Evolutionary conservation across 2,113 vertebrate species (phyloP).

Genomic region (Calypte anna): DNA sequence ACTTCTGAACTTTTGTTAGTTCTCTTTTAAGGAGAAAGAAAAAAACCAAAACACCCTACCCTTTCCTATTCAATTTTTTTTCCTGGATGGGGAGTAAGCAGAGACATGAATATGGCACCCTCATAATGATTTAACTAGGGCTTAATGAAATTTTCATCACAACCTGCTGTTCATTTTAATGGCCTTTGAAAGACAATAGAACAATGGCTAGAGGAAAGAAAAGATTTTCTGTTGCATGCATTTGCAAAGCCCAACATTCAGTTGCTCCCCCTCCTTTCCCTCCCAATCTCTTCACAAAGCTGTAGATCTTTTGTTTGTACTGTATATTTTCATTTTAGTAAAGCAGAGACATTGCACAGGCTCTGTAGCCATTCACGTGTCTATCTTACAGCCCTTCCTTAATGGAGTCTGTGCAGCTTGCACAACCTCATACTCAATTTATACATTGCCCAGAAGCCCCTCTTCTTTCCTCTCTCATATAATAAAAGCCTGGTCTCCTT

Average conservation of each 20-base stretch:
- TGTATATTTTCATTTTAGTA: conserved; percentile 75
- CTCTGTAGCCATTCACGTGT: conserved; percentile 70
- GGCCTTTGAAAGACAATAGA: conserved; percentile 94
- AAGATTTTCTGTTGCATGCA: conserved; percentile 83
- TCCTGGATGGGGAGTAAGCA: conserved; percentile 69
- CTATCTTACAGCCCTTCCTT: conserved; percentile 76
- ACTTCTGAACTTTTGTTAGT: conserved; percentile 73
- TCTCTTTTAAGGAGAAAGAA: conserved; percentile 50
- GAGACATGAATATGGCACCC: conserved; percentile 88
- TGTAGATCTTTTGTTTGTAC: conserved; percentile 79
- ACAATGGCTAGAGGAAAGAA: conserved; percentile 87
- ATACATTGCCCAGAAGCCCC: background rate
- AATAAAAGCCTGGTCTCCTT: background rate
- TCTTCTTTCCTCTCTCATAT: background rate
- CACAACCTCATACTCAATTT: conserved; percentile 29
- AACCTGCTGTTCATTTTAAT: conserved; percentile 98
- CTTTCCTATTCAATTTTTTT: conserved; percentile 60
- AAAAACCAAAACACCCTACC: background rate
- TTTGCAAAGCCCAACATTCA: conserved; percentile 78
- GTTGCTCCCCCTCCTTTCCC: conserved; percentile 64
- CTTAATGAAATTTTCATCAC: conserved; percentile 99
- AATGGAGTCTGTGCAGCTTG: conserved; percentile 76
- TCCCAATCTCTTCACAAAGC: conserved; percentile 73
- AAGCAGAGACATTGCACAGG: conserved; percentile 77
- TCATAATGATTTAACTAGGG: conserved; percentile 94